Evolutionary conservation across 2,113 vertebrate genomes (phyloP).

Genomic region (Cranoglanis bouderius): DNA sequence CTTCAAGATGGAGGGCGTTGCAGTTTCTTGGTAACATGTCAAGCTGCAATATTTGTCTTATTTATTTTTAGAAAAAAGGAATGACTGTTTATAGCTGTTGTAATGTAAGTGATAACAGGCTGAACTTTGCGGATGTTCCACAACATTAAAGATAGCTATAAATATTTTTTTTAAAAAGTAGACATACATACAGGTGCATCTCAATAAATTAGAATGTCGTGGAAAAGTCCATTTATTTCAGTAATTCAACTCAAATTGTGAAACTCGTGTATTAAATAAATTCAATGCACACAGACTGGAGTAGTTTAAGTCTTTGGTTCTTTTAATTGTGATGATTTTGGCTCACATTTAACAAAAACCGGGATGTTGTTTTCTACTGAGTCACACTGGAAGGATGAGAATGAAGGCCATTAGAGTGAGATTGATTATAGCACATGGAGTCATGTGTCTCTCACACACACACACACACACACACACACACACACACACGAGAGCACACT

Average conservation of each 20-base stretch:
- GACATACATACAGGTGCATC: too few relatives aligned
- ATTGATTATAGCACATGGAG: slow-evolving; percentile 41
- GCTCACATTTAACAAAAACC: too few relatives aligned
- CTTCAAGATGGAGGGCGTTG: too few relatives aligned
- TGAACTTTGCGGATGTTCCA: not conserved
- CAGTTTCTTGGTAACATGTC: not conserved
- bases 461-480: slow-evolving; percentile 13
- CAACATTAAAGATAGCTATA: too few relatives aligned
- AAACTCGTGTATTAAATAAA: too few relatives aligned
- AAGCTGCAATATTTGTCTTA: not conserved
- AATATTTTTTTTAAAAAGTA: too few relatives aligned
- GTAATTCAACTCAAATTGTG: too few relatives aligned
- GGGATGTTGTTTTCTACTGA: not conserved
- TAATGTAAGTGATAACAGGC: not conserved
- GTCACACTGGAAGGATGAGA: slow-evolving; percentile 17
- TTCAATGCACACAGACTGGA: too few relatives aligned
- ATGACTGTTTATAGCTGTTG: not conserved
- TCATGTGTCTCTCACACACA: not conserved
- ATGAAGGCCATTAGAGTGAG: slow-evolving; percentile 40
- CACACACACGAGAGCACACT: not conserved
- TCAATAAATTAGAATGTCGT: too few relatives aligned
- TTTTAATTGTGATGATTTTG: too few relatives aligned
- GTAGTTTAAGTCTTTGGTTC: too few relatives aligned
- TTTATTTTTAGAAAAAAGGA: not conserved
- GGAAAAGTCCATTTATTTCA: too few relatives aligned